Evolutionary conservation across 2,797 vertebrate species (phyloP), one percentile per base, ranked within the genome.

Genomic region (Notolepis coatsorum): DNA sequence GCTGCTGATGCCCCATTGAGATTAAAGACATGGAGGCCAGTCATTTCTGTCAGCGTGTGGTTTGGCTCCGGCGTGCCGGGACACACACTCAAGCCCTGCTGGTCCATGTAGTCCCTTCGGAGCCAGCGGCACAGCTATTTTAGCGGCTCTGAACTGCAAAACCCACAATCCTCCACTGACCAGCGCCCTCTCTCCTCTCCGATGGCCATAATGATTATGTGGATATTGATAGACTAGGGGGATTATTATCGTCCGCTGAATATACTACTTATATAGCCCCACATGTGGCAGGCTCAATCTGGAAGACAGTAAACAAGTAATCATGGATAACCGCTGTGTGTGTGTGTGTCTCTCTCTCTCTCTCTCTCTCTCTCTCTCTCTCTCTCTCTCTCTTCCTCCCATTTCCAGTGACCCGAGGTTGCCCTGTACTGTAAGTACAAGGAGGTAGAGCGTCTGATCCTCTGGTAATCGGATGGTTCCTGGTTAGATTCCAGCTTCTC

Each of bases 101-200:
- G 74, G 86, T 79, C 71, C 59, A 81, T 81, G 82, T 82, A 87
- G 84, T 85, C 80, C 61, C 79, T 77, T 75, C 82, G 66, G 77
- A 80, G 77, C 80, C 72, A 75, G 79, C 46, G 75, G 77, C 55
- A 39, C 27, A 38, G 84, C 88, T 92, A 93, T 93, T 94, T 93
- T 92, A 84, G 82, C 85, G 68, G 58, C 80, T 88, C 82, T 68
- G 88, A 90, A 86, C 90, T 88, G 83, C 84, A 89, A 89, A 89
- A 84, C 84, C 91, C 90, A 89, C 84, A 91, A 87, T 89, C 84
- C 89, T 88, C 84, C 38, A 65, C 81, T 87, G 89, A 88, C 88
- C 86, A 88, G 79, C 72, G 13, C 86, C 90, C 80, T 88, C 84
- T 88, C 84, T 85, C 79, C 83, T 85, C 81, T 81, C 69, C 68